Percentiles rank a stretch among this genome's conserved stretches.
Evolutionary conservation across 2,888 invertebrate genomes (phyloP).

Genomic region (Neelides folsomi): DNA sequence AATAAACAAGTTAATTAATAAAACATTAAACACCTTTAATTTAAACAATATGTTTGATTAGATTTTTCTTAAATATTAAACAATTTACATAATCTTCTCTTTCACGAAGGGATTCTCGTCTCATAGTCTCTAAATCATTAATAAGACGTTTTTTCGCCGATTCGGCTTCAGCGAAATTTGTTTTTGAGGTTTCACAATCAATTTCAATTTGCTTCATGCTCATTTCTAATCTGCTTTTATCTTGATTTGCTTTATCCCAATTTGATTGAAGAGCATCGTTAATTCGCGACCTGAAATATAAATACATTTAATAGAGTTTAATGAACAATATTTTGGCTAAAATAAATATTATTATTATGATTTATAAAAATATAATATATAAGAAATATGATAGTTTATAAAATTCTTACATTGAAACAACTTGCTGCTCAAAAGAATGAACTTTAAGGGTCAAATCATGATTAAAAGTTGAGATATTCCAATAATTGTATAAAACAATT

Average conservation of each 20-base stretch:
- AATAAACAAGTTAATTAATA: too few relatives aligned
- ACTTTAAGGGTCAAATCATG: conserved; percentile 25
- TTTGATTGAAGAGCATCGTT: conserved; percentile 28
- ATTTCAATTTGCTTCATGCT: conserved; percentile 20
- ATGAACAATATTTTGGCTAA: too few relatives aligned
- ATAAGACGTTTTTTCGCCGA: conserved; percentile 18
- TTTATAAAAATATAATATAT: too few relatives aligned
- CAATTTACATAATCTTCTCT: conserved; percentile 26
- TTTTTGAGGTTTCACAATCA: neutral
- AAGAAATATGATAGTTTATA: too few relatives aligned
- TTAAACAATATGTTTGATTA: too few relatives aligned
- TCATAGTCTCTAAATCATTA: conserved; percentile 24
- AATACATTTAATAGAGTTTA: too few relatives aligned
- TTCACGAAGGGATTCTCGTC: conserved; percentile 23
- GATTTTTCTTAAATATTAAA: neutral
- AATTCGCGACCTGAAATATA: conserved; percentile 24
- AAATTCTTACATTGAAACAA: conserved; percentile 24
- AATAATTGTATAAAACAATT: conserved; percentile 30
- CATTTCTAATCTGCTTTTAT: conserved; percentile 21
- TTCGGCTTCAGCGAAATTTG: conserved; percentile 11
- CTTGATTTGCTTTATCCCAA: conserved; percentile 23
- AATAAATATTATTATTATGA: too few relatives aligned
- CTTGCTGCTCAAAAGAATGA: conserved; percentile 26
- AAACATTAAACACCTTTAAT: too few relatives aligned
- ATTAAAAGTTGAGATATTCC: conserved; percentile 29